phyloP scores from a whole-genome alignment of 2,797 vertebrate genomes.

The Rhincodon typus region DNA sequence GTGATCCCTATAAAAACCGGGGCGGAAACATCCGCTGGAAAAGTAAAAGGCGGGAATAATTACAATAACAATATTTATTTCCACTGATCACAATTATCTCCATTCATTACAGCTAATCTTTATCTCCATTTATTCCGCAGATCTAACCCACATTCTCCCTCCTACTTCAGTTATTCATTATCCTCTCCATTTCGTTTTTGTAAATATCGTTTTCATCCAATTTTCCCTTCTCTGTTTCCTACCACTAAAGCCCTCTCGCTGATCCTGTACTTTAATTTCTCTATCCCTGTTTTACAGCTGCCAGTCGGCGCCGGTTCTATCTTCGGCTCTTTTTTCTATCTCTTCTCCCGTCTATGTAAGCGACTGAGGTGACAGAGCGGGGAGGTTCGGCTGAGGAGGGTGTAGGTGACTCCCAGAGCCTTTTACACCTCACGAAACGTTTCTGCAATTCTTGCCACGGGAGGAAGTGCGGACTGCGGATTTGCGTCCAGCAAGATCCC shows the following conservation, averaged over 20 bases:
- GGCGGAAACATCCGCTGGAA: background rate
- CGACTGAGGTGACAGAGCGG: too few relatives aligned
- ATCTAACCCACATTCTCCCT: background rate
- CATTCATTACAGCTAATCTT: too few relatives aligned
- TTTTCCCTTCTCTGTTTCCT: background rate
- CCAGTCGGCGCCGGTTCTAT: too few relatives aligned
- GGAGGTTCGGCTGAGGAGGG: too few relatives aligned
- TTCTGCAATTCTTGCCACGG: background rate
- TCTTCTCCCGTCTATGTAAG: too few relatives aligned
- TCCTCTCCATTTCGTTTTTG: background rate
- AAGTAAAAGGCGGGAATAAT: background rate
- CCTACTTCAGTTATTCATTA: too few relatives aligned
- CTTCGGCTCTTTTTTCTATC: too few relatives aligned
- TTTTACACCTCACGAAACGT: background rate
- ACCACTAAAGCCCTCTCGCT: too few relatives aligned
- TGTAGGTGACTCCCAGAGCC: background rate
- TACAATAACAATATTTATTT: background rate
- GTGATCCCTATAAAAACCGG: background rate
- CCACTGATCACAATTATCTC: background rate
- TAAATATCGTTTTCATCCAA: background rate
- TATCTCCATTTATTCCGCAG: background rate
- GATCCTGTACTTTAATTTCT: too few relatives aligned
- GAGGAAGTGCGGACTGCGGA: background rate
- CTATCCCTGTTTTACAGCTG: too few relatives aligned
- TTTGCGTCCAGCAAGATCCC: background rate